Base-by-base conservation (phyloP, 2,888 invertebrate genomes). In the Pterobdella sp. region DNA sequence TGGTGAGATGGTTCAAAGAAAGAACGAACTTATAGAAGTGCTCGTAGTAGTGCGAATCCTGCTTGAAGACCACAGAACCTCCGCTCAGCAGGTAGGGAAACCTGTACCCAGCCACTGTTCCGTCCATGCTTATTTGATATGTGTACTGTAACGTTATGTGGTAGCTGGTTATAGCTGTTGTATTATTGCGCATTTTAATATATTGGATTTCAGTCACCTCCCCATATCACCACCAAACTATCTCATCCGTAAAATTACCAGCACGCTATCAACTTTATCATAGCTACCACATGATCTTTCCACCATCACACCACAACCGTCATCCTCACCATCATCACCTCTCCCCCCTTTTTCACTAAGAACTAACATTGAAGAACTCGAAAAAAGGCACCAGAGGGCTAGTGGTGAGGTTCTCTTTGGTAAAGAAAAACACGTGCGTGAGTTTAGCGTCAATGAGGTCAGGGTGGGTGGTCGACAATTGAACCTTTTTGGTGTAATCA, bases 381-480 rank as follows among this genome's bases (percentile, higher is more conserved):
- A 92, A 92, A 82, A 96, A 94, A 1, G 94, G 92, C 76, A 93
- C 87, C 80, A 91, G 90, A 29, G 89, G 88, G 76, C 88, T 88
- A 81, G 90, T 90, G 0, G 94, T 95, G 86, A 94, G 94, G 80
- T 89, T 87, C 81, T 91, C 90, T 79, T 94, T 89, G 79, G 94
- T 89, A 81, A 92, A 96, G 86, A 97, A 97, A 84, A 97, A 97
- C 84, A 95, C 95, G 82, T 94, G 92, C 0, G 96, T 96, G 34
- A 96, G 88, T 0, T 93, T 92, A 18, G 89, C 94, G 85, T 96
- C 94, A 75, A 94, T 88, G 2, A 94, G 83, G 72, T 92, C 88
- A 0, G 93, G 90, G 85, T 90, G 78, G 78, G 88, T 84, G 76
- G 89, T 87, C 0, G 92, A 88, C 77, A 95, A 87, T 72, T 90